Evolutionary conservation across 2,113 vertebrate species (phyloP).

Genomic region (Tragelaphus imberbis): DNA sequence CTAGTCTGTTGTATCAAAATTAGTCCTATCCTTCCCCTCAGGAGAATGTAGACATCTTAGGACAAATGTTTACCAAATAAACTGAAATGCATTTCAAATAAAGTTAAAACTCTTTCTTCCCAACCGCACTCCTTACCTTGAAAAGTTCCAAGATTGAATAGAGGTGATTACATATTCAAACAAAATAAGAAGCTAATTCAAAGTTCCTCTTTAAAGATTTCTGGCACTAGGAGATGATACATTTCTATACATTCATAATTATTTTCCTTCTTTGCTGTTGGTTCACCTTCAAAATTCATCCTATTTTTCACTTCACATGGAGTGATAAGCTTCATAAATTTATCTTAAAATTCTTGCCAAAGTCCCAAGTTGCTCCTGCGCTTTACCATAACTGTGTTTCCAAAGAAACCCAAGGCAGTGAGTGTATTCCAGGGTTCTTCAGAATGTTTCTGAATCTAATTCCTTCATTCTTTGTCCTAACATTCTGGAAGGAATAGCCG

Average conservation of each 20-base stretch:
- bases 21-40: not conserved
- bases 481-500: not conserved
- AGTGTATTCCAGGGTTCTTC: not conserved
- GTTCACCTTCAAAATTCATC: not conserved
- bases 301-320: not conserved
- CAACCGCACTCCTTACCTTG: not conserved
- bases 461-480: conserved; percentile 36
- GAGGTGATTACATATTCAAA: not conserved
- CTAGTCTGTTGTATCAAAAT: not conserved
- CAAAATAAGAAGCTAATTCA: not conserved
- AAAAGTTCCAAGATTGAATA: not conserved
- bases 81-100: not conserved
- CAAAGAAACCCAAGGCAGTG: not conserved
- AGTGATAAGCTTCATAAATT: not conserved
- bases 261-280: not conserved
- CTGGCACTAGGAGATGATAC: not conserved
- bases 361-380: not conserved
- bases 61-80: not conserved
- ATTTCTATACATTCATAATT: not conserved
- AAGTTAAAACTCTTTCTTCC: not conserved
- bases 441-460: conserved; percentile 2
- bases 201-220: not conserved
- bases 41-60: not conserved
- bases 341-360: not conserved
- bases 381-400: not conserved